Conservation (phyloP, 2,888 invertebrate genomes). For the Synanthedon myopaeformis region DNA sequence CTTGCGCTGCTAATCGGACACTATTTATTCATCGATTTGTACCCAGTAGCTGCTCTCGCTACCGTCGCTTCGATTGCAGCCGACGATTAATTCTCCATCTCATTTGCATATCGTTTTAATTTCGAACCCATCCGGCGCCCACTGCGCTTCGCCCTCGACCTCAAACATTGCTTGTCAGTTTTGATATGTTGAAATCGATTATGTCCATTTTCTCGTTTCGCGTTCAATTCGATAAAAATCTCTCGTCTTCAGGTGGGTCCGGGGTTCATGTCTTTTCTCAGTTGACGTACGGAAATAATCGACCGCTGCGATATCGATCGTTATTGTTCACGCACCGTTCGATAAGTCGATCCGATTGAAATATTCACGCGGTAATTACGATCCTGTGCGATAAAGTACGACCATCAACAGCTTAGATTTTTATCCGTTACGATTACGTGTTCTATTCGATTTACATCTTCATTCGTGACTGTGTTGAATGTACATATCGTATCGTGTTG, state of each 20-base stretch:
- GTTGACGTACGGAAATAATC: conserved; percentile 53
- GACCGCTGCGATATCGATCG: conserved; percentile 41
- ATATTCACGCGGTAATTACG: conserved; percentile 63
- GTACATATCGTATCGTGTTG: conserved; percentile 25
- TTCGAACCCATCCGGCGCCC: conserved; percentile 62
- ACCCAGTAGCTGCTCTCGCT: conserved; percentile 50
- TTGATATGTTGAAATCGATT: conserved; percentile 60
- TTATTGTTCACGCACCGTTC: conserved; percentile 52
- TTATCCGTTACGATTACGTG: conserved; percentile 27
- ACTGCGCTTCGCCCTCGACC: conserved; percentile 49
- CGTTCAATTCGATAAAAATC: conserved; percentile 42
- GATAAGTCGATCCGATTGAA: conserved; percentile 58
- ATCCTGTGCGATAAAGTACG: conserved; percentile 45
- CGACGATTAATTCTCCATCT: conserved; percentile 53
- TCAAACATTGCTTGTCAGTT: conserved; percentile 52
- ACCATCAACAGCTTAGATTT: conserved; percentile 34
- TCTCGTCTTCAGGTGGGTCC: conserved; percentile 37
- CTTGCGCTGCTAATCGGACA: conserved; percentile 50
- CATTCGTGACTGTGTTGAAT: conserved; percentile 31
- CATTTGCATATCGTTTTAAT: conserved; percentile 67
- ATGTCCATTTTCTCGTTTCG: conserved; percentile 46
- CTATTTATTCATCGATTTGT: conserved; percentile 64
- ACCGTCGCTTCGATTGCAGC: conserved; percentile 52
- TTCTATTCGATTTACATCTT: conserved; percentile 37
- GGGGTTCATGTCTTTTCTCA: conserved; percentile 24